A percentile compares a stretch with the other conserved stretches of the same genome.
Evolutionary conservation across 1,140 invertebrate genomes (phyloP).

Genomic region (Zaprionus gabonicus): DNA sequence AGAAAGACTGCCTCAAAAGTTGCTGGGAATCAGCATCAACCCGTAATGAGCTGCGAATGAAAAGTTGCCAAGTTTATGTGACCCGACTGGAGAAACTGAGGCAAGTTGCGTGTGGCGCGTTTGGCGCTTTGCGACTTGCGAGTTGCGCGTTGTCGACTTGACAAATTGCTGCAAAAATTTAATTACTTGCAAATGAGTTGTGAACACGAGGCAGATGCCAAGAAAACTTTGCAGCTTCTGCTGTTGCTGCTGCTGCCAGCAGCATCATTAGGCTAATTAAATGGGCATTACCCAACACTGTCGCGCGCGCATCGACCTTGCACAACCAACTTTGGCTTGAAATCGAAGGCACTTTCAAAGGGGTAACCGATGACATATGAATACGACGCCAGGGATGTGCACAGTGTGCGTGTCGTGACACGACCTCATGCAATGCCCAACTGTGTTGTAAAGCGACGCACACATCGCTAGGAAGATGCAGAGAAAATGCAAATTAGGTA

Average conservation of each 20-base stretch:
- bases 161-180: conserved; percentile 65
- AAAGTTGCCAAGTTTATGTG: conserved; percentile 63
- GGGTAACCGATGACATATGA: not conserved
- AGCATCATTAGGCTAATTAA: conserved; percentile 62
- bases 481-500: conserved; percentile 4
- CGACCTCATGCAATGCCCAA: not conserved
- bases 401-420: not conserved
- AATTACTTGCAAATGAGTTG: conserved; percentile 71
- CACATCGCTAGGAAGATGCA: not conserved
- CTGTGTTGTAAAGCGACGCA: not conserved
- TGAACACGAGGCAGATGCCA: conserved; percentile 39
- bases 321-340: conserved; percentile 11
- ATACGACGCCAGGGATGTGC: not conserved
- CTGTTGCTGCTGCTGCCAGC: not conserved
- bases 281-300: conserved; percentile 45
- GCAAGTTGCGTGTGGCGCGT: conserved; percentile 14
- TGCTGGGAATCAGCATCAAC: conserved; percentile 23
- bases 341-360: conserved; percentile 7
- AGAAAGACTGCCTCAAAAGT: not conserved
- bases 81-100: conserved; percentile 51
- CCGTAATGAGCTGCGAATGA: conserved; percentile 51
- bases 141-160: conserved; percentile 28
- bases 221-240: conserved; percentile 26
- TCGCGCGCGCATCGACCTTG: not conserved
- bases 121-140: too few species aligned